These are phyloP conservation scores for Drosophila diplacantha DNA, from an alignment of 2,888 invertebrate species.

Conservation along the genomic window DNA sequence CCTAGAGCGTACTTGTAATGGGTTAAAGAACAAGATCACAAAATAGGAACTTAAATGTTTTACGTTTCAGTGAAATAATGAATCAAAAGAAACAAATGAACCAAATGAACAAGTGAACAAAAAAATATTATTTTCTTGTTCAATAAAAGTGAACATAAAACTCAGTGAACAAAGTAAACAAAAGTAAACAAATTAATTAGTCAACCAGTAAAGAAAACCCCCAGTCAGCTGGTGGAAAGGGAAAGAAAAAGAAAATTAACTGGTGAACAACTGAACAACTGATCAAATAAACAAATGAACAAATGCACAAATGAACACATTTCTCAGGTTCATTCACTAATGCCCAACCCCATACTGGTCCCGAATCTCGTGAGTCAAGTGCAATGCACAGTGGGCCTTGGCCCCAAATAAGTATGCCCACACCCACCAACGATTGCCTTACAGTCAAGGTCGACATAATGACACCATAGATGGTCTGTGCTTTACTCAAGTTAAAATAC, in stretches of 20 bases:
- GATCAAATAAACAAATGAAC: too few relatives aligned
- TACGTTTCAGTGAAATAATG: too few relatives aligned
- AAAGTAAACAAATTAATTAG: not conserved
- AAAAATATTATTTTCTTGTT: not conserved
- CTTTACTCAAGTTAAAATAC: not conserved
- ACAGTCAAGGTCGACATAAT: not conserved
- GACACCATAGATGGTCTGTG: not conserved
- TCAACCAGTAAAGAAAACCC: not conserved
- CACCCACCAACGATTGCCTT: conserved; percentile 1
- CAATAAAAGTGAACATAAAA: not conserved
- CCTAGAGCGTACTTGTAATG: not conserved
- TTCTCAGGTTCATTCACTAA: not conserved
- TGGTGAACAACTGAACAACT: not conserved
- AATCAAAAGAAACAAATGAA: too few relatives aligned
- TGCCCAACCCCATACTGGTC: not conserved
- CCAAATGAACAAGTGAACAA: too few relatives aligned
- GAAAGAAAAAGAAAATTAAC: not conserved
- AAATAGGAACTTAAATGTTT: too few relatives aligned
- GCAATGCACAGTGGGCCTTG: conserved; percentile 40
- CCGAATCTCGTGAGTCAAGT: conserved; percentile 22
- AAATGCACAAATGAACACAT: not conserved
- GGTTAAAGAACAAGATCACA: not conserved
- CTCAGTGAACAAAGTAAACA: not conserved
- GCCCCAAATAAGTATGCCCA: conserved; percentile 21
- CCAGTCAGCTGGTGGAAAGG: too few relatives aligned